Evolutionary conservation across 2,113 vertebrate genomes (phyloP), one percentile per base, ranked within the genome.

Genomic region (Nestor notabilis): DNA sequence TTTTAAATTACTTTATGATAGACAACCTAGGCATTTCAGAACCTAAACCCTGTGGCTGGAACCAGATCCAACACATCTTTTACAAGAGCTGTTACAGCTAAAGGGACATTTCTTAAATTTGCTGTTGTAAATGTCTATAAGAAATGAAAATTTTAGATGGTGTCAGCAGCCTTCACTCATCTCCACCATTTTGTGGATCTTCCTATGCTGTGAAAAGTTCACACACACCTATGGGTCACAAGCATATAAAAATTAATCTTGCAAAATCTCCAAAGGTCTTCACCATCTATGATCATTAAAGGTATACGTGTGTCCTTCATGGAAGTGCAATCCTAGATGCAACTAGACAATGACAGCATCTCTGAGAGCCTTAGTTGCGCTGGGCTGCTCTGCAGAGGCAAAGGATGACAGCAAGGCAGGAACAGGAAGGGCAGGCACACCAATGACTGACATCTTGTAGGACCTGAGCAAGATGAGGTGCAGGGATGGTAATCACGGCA

Each of bases 361-460:
- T 41, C 6, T 35, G 52, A 74, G n/a, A 82, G 7, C 9, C 9
- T 37, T 15, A 6, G 33, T 1, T 35, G 39, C 15, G 27, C 16
- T 24, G 7, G 12, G 17, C 7, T 39, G 14, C 18, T 55, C 39
- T 58, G 39, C 19, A 19, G 0, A 0, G 39, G 7, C 19, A 43
- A 5, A 23, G 9, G 9, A n/a, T 29, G 46, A 27, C 61, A 71
- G 9, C 33, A 49, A 8, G 20, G 7, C 33, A 43, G 18, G 17
- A 60, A 47, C 8, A 55, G 27, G 13, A 23, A 55, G 19, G 31
- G 23, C 37, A 47, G 20, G 24, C 19, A 5, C 55, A 58, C 2
- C 55, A 71, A 17, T 43, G 25, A 28, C 6, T 41, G 11, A 6
- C 27, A 18, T 16, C 47, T 41, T 64, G 4, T 44, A 82, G 46